Base-by-base conservation (phyloP, 2,113 vertebrate species). In the Syrmaticus mikado region DNA sequence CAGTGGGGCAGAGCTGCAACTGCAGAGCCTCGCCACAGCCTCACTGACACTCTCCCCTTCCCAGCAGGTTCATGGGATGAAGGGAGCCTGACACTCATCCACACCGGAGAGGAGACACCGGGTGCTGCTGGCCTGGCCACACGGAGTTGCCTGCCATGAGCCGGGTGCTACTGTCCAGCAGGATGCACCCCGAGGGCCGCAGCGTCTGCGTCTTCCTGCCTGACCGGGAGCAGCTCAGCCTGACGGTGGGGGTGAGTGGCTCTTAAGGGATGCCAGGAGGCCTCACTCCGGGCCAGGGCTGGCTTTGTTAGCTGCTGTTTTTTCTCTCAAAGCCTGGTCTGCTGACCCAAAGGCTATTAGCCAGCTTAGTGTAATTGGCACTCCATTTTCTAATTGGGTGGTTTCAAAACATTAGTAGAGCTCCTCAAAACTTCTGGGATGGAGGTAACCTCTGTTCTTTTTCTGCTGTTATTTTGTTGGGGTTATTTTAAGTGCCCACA, bases 201-300 rank as follows among this genome's bases (percentile, higher is more conserved):
- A 98, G 75, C 1, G 92, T 99, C 86, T 98, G 98, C 2, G 97
- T 99, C 82, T 97, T 99, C 78, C 98, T 99, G 77, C 98, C 98
- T 80, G 98, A 97, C 90, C 98, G 97, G 73, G 98, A 98, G 74
- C 98, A 98, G 92, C 97, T 99, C 96, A 98, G 98, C 93, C 85
- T 99, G n/a, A 84, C 74, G 0, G 90, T 99, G 0, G 97, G 98
- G 98, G 99, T 99, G 80, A 94, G 98, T 94, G 64, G 75, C 52
- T 55, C 0, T 2, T 40, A 50, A 74, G 25, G n/a, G 61, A 13
- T 28, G 34, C 57, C 0, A 4, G 68, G 67, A 82, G 72, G 67
- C 79, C 3, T 1, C 0, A 6, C 10, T 62, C 36, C 10, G 3
- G 1, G 65, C 78, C 7, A 24, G 21, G 16, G 74, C 40, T 25